Evolutionary conservation across 2,113 vertebrate species (phyloP), one percentile per base, ranked within the genome.

Genomic region (Oryzias melastigma): DNA sequence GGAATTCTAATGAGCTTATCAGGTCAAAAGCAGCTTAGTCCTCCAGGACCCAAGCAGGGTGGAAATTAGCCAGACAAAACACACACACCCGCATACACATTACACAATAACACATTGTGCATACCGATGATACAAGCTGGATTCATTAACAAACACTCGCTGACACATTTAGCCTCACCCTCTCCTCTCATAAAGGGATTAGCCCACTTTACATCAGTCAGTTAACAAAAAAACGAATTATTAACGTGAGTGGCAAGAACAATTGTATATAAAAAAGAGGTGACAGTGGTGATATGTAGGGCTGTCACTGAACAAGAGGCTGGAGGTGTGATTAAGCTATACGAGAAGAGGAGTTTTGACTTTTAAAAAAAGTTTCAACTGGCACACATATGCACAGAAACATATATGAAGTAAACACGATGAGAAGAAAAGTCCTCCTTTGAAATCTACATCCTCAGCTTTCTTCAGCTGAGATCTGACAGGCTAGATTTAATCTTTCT

Each of bases 1-100:
- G 87, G 89, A 91, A 91, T 92, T 91, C 83, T 91, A 92, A 91
- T 91, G 89, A 92, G 91, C 89, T 92, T 91, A 92, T 92, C 90
- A 82, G 90, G 91, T 92, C 85, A 92, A 88, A 91, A 90, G 90
- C 89, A 91, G 90, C 89, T 89, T 87, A 84, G 81, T 89, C 86
- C 89, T 88, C 71, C 44, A 90, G 89, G 89, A 89, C 85, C 79
- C 81, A 67, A 68, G 71, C 81, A 77, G 78, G 84, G 80, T 87
- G 75, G 84, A 90, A 89, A 92, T 88, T 85, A 88, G 87, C 85
- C 44, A 73, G 75, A 75, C 82, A 73, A 69, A 84, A 64, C n/a
- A 73, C 63, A 69, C 75, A 67, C 73, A 75, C 64, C 63, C 42
- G 60, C 56, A 51, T 56, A 40, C 73, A 60, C 61, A 70, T 71